Evolutionary conservation across 2,113 vertebrate species (phyloP), one percentile per base, ranked within the genome.

Genomic region (Aegithalos caudatus): DNA sequence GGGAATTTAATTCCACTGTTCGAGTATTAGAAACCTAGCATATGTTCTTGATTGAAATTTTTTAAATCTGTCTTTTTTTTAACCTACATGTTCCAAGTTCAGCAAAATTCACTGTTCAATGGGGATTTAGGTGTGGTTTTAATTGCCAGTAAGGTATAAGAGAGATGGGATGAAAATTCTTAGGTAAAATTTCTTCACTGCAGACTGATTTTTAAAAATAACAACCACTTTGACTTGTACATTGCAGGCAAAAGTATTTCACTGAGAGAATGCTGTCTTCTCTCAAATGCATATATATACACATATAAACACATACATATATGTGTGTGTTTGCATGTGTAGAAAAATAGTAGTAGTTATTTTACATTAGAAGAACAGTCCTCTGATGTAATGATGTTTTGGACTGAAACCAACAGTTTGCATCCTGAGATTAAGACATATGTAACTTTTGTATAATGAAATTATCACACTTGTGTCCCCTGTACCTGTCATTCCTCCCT

Each of bases 271-370:
- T 62, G 16, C 70, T 73, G 10, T n/a, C 44, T 38, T 81, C 20
- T 90, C 14, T 92, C 27, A 71, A 80, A 70, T n/a, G 20, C 3
- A 28, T n/a, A 5, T 28, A 14, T 20, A 7, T 7, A 11, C 6
- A 11, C 4, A 45, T 1, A 38, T 2, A 44, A 7, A 45, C 3
- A 14, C 3, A 14, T 1, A n/a, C n/a, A 7, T 8, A 7, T 17
- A 0, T 40, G 3, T 38, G 2, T 58, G 10, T 58, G 11, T 81
- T 12, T 51, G 7, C 25, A 3, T n/a, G 10, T 33, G 6, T 48
- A 40, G 48, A 79, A 70, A 88, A 85, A 70, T 4, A 81, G 5
- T 18, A 44, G 11, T 35, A 50, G 11, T 42, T 66, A 40, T 74
- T 86, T 82, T 88, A 29, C 2, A 3, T 47, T 45, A 42, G 33